Evolutionary conservation across 2,113 vertebrate species (phyloP).

Genomic region (Hemicordylus capensis): DNA sequence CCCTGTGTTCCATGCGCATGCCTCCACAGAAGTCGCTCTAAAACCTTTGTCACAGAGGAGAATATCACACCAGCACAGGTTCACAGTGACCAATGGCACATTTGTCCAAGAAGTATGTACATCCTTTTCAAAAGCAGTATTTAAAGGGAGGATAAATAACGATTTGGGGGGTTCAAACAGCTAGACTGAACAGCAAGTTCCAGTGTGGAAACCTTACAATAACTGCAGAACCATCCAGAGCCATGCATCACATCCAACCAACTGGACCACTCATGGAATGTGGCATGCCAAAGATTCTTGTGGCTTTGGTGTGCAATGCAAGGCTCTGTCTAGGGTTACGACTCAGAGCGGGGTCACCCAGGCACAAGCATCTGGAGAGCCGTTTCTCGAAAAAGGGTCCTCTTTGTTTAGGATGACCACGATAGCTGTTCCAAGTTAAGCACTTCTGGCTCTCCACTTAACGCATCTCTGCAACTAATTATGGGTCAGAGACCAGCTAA

Average conservation of each 20-base stretch:
- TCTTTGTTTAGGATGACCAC: accelerated
- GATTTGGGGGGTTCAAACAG: neutral
- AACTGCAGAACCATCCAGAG: neutral
- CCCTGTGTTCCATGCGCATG: neutral
- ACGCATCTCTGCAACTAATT: slow-evolving; percentile 14
- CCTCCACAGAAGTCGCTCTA: neutral
- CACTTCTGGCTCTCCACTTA: accelerated
- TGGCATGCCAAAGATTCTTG: neutral
- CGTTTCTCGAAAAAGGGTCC: neutral
- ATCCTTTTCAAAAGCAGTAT: neutral
- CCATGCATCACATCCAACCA: neutral
- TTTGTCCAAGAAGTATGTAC: too few species aligned
- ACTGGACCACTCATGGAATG: neutral
- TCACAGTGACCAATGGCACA: too few species aligned
- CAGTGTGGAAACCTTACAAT: neutral
- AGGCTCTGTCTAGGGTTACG: neutral
- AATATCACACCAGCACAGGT: too few species aligned
- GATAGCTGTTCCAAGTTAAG: accelerated
- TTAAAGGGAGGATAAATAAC: neutral
- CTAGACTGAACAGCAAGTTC: neutral
- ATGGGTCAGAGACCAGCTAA: neutral
- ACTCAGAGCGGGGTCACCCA: neutral
- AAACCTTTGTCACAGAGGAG: neutral
- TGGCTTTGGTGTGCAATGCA: neutral
- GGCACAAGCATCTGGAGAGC: neutral